Evolutionary conservation across 1,140 invertebrate species (phyloP).

Genomic region (Sycophila sp.): DNA sequence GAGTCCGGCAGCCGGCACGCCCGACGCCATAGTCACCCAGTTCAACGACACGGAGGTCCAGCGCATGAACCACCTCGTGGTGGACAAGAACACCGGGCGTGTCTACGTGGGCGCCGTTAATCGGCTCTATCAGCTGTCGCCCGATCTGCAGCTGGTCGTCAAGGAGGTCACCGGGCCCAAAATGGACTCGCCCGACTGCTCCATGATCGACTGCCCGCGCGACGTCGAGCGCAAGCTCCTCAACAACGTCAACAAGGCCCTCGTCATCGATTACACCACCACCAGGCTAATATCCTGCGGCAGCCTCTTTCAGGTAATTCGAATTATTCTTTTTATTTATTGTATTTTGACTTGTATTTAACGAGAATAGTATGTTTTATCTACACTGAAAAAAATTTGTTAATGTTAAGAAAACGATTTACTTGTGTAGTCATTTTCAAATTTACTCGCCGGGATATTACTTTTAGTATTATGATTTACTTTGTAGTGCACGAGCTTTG

Average conservation of each 20-base stretch:
- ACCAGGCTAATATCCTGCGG: conserved; percentile 93
- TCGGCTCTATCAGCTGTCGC: conserved; percentile 89
- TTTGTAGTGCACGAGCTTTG: too few species aligned
- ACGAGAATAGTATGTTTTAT: too few species aligned
- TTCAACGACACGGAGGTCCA: conserved; percentile 72
- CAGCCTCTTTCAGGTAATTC: conserved; percentile 75
- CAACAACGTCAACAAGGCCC: conserved; percentile 94
- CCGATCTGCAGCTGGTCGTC: conserved; percentile 82
- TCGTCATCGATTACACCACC: conserved; percentile 93
- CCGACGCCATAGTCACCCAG: conserved; percentile 73
- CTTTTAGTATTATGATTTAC: too few species aligned
- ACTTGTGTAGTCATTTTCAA: not conserved
- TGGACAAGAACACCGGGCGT: conserved; percentile 91
- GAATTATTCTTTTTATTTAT: not conserved
- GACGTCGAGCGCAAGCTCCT: conserved; percentile 78
- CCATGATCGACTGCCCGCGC: conserved; percentile 83
- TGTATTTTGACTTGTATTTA: not conserved
- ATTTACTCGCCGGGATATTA: too few species aligned
- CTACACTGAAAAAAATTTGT: too few species aligned
- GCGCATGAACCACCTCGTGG: conserved; percentile 86
- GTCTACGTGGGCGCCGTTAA: conserved; percentile 96
- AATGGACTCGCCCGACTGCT: conserved; percentile 89
- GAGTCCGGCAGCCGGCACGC: conserved; percentile 60
- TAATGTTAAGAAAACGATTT: too few species aligned
- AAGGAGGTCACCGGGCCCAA: conserved; percentile 88